Base-by-base conservation (phyloP, 2,113 vertebrate genomes). In the Dicaeum eximium region DNA sequence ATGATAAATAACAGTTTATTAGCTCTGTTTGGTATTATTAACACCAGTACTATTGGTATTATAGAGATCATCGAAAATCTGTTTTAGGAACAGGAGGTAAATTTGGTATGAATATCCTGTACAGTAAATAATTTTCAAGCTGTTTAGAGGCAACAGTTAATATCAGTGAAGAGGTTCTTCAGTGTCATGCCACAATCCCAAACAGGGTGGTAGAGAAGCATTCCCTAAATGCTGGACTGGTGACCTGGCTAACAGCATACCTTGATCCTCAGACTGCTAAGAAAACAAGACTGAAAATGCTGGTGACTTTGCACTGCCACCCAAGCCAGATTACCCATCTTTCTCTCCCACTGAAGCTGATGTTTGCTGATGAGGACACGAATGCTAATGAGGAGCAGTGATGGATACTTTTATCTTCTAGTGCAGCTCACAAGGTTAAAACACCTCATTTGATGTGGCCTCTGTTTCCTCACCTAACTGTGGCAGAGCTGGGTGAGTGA, bases 321-420 rank as follows among this genome's bases (percentile, higher is more conserved):
- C 86, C 78, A 83, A 94, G 80, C 72, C 87, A 94, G 95, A 96
- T 75, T 85, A 94, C 88, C 93, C 86, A 93, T 96, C 88, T 44
- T 94, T 75, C 83, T 97, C 80, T 54, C 50, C 47, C 28, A 37
- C 80, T 88, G 96, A 95, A 97, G 95, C 87, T 96, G 95, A 91
- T 98, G 92, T 92, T 70, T 96, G 93, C 93, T 96, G 84, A 86
- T 35, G 30, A 80, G 90, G 75, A 93, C 91, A 90, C 93, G 95
- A 96, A 81, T 94, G 91, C 12, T 44, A 92, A 83, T n/a, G 24
- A 71, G 84, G 93, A 95, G 58, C 54, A 64, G 53, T 27, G 56
- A 96, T 38, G 37, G 71, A 96, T 92, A 56, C 72, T 96, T 97
- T 95, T 87, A 84, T 95, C 93, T 90, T 93, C 42, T 7, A 45